Evolutionary conservation across 2,113 vertebrate species (phyloP).

Genomic region (Anguilla japonica): DNA sequence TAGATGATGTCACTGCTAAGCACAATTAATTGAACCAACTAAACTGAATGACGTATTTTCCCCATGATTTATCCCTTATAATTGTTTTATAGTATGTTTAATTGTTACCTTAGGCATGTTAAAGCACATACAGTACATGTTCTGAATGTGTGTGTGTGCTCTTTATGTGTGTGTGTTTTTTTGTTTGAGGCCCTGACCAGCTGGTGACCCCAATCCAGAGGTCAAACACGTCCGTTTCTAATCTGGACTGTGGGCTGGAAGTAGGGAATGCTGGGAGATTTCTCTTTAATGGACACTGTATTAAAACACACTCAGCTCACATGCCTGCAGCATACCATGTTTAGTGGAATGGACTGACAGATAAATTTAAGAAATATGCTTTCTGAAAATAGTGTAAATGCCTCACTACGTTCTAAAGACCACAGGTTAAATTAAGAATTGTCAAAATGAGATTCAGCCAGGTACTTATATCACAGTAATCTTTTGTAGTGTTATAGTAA

Average conservation of each 20-base stretch:
- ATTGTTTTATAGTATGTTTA: no score
- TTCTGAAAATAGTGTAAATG: neutral
- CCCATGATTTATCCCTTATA: no score
- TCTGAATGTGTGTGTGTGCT: no score
- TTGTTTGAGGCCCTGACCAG: conserved; percentile 67
- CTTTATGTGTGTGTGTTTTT: neutral
- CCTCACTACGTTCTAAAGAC: neutral
- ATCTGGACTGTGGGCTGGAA: conserved; percentile 75
- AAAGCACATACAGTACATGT: no score
- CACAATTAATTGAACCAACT: no score
- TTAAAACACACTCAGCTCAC: conserved; percentile 48
- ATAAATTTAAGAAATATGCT: neutral
- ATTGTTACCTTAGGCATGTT: no score
- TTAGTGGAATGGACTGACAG: conserved; percentile 36
- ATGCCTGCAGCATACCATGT: conserved; percentile 44
- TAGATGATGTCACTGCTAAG: no score
- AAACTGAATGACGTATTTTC: no score
- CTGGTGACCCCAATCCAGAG: conserved; percentile 74
- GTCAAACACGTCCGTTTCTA: conserved; percentile 77
- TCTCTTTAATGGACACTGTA: conserved; percentile 66
- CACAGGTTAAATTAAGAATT: neutral
- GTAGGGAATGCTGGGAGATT: conserved; percentile 67
- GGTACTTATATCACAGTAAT: neutral
- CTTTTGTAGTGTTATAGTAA: neutral
- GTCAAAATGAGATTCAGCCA: neutral